Conservation (phyloP, 35 echinoderm and acorn worm species). For the Lytechinus pictus region DNA sequence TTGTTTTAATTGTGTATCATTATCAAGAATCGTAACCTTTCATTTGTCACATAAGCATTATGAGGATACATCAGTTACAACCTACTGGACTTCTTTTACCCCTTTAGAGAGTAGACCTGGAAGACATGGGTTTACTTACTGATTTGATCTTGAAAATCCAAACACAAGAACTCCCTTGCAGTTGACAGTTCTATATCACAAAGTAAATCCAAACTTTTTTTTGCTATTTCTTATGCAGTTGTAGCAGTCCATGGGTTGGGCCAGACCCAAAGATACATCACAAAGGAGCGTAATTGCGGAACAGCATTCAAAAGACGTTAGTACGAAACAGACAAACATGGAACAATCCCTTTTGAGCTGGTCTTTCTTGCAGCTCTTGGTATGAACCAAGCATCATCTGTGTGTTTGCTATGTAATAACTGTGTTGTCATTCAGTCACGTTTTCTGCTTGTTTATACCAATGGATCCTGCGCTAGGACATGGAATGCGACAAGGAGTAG, state of each 20-base stretch:
- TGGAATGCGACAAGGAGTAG: not conserved
- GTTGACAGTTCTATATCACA: not conserved
- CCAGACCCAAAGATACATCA: not conserved
- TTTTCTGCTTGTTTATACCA: conserved; percentile 19
- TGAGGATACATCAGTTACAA: not conserved
- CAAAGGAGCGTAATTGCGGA: not conserved
- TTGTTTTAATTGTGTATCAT: not conserved
- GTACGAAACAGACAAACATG: not conserved
- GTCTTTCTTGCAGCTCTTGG: not conserved
- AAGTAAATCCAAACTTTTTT: not conserved
- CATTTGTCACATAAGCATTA: not conserved
- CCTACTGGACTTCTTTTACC: not conserved
- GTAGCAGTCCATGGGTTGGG: not conserved
- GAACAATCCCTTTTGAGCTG: conserved; percentile 10
- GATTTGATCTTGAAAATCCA: not conserved
- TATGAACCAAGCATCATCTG: not conserved
- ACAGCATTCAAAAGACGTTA: not conserved
- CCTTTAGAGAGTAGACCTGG: not conserved
- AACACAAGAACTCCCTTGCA: not conserved
- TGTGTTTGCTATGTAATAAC: conserved; percentile 17
- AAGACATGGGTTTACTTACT: not conserved
- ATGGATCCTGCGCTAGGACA: not conserved
- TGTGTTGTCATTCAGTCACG: not conserved
- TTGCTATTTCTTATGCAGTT: not conserved
- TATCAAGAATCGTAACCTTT: not conserved